Base-by-base conservation (phyloP, 2,797 vertebrate species). In the Muscicapa comitata region DNA sequence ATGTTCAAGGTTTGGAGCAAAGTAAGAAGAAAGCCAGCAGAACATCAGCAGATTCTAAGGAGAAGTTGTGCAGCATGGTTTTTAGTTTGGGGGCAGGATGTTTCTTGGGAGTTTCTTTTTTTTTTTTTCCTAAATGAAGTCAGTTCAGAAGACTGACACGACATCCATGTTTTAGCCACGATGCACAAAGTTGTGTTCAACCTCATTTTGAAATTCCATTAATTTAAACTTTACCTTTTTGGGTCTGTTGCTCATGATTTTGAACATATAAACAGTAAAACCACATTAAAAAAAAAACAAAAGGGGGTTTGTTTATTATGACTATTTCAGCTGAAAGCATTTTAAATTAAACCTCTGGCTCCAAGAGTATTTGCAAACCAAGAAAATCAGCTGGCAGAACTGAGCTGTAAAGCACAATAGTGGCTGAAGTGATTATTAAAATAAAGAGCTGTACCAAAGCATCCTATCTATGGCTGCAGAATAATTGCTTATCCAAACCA, bases 271-370 rank as follows among this genome's bases (percentile, higher is more conserved):
- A 81, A 48, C 4, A 54, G 25, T 45, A 73, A 75, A 76, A 72
- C 1, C 5, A 10, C 5, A 5, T 24, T 38, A 38, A 38, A n/a
- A 37, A 81, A 48, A 11, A 2, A 74, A 19, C 3, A 48, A 42
- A 37, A 50, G 3, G 4, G 9, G 3, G 3, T 2, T 21, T n/a
- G 28, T 31, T 79, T 35, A 55, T 77, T 37, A 43, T 14, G 4
- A 35, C 6, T 73, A 37, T 50, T 67, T 68, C 53, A 74, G 17
- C 26, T 77, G 45, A 35, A 77, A 68, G 11, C 10, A 43, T 63
- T 94, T 86, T 28, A 91, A 91, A 74, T 67, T 51, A 86, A 90
- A 74, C 11, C 11, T 59, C 51, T 57, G 24, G n/a, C 63, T 87
- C 42, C 31, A 55, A 65, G 12, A 58, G 10, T 25, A 29, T 71